A percentile compares a stretch with the other conserved stretches of the same genome.
Evolutionary conservation across 2,113 vertebrate genomes (phyloP).

Genomic region (Semnornis frantzii): DNA sequence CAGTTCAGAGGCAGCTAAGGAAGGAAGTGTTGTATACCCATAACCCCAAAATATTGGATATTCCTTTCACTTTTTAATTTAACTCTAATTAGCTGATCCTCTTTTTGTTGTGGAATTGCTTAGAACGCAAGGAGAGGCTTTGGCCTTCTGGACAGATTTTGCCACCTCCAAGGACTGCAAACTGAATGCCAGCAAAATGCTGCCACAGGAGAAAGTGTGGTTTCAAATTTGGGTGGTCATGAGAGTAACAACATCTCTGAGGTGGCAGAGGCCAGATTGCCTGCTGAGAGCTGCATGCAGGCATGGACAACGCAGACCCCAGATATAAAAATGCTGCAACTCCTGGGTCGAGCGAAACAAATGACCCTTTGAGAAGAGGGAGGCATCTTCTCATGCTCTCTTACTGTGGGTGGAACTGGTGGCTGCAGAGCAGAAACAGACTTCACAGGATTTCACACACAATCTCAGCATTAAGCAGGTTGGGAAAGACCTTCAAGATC

Average conservation of each 20-base stretch:
- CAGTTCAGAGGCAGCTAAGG: background rate
- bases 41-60: conserved; percentile 10
- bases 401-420: background rate
- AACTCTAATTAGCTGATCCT: conserved; percentile 10
- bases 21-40: background rate
- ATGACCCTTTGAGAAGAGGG: background rate
- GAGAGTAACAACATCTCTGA: background rate
- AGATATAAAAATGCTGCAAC: background rate
- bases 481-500: too few relatives aligned
- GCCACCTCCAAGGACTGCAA: background rate
- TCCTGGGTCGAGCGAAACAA: background rate
- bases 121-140: background rate
- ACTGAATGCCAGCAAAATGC: background rate
- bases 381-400: background rate
- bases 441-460: background rate
- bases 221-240: background rate
- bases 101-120: background rate
- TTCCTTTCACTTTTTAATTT: conserved; percentile 18
- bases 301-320: background rate
- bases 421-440: background rate
- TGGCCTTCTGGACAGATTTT: background rate
- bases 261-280: background rate
- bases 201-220: background rate
- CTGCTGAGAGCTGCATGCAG: background rate
- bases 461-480: too few relatives aligned